Evolutionary conservation across 2,113 vertebrate genomes (phyloP).

Genomic region (Tylochromis polylepis): DNA sequence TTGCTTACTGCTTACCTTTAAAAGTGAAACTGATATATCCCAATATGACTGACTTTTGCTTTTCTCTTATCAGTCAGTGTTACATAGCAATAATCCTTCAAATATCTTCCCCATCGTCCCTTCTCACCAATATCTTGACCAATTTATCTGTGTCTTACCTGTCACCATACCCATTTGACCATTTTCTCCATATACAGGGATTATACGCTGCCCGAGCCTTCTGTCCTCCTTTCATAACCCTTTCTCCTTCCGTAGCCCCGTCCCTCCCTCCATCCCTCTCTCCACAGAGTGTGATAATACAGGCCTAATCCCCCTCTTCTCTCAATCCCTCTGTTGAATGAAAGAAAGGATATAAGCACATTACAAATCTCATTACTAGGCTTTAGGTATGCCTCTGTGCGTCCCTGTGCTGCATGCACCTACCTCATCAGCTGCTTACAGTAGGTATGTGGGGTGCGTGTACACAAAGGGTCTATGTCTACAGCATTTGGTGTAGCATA

Average conservation of each 20-base stretch:
- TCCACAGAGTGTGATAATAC: constrained; percentile 61
- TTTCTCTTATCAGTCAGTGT: background rate
- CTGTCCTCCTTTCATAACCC: constrained; percentile 27
- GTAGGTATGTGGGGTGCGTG: background rate
- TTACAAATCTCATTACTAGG: constrained; percentile 70
- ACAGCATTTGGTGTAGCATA: background rate
- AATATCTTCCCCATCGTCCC: background rate
- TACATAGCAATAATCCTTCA: background rate
- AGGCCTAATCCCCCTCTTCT: constrained; percentile 65
- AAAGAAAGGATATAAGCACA: constrained; percentile 67
- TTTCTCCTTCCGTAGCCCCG: constrained; percentile 17
- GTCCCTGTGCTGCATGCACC: constrained; percentile 25
- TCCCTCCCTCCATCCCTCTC: constrained; percentile 22
- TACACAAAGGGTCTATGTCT: background rate
- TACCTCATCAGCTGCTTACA: constrained; percentile 37
- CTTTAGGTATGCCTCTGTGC: constrained; percentile 54
- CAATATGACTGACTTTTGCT: background rate
- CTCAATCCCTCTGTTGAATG: constrained; percentile 60
- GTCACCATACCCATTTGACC: background rate
- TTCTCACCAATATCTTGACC: background rate
- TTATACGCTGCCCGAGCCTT: constrained; percentile 5
- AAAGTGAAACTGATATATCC: background rate
- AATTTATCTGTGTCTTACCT: background rate
- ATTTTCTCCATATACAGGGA: constrained; percentile 5
- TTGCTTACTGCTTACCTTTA: background rate